These are phyloP conservation scores for Adineta ricciae DNA, from an alignment of 2,888 invertebrate genomes.

Conservation along the genomic window DNA sequence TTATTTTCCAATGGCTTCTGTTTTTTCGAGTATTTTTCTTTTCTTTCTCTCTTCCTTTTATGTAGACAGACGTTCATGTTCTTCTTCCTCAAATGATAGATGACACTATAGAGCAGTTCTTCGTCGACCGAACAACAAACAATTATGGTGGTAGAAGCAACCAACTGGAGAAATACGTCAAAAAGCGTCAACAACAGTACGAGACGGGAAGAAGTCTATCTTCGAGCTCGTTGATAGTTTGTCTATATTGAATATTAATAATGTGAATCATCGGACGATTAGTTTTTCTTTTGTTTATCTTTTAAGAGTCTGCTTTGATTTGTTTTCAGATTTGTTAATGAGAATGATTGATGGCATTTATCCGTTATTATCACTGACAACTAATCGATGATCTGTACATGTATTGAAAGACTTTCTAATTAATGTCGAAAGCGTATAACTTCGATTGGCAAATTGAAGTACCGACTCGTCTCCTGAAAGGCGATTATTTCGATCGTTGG, in stretches of 20 bases:
- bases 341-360: background rate
- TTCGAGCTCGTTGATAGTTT: background rate
- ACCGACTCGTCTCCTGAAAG: conserved; percentile 71
- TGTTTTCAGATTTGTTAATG: background rate
- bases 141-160: background rate
- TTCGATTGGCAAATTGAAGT: conserved; percentile 95
- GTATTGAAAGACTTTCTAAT: background rate
- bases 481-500: conserved; percentile 89
- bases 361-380: background rate
- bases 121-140: background rate
- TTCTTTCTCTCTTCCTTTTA: too few relatives aligned
- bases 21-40: background rate
- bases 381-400: background rate
- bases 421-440: conserved; percentile 76
- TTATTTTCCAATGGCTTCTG: background rate
- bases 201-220: background rate
- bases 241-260: background rate
- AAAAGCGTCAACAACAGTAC: background rate
- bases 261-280: background rate
- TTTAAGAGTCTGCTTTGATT: background rate
- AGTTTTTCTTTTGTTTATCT: background rate
- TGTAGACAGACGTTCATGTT: too few relatives aligned
- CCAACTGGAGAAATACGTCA: background rate
- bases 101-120: background rate
- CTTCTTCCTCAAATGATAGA: background rate